phyloP scores from a whole-genome alignment of 2,113 vertebrate genomes.

The Jacana jacana region DNA sequence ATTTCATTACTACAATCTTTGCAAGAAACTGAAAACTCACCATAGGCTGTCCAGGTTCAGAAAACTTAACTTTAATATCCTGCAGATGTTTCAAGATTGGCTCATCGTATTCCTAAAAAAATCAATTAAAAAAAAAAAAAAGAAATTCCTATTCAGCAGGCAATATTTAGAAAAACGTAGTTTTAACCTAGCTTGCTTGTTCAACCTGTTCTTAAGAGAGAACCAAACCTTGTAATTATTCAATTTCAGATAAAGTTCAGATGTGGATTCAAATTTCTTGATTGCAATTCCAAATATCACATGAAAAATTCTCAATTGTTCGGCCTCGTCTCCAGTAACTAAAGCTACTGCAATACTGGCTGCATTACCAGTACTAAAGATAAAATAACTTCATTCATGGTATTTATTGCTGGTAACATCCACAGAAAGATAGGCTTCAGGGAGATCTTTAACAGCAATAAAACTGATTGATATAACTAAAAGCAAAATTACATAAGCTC shows the following conservation, averaged over 20 bases:
- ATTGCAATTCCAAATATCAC: background rate
- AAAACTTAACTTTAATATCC: conserved; percentile 97
- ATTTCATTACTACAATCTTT: background rate
- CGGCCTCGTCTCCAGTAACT: background rate
- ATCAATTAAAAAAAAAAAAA: background rate
- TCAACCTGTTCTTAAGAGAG: background rate
- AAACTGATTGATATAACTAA: background rate
- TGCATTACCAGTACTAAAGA: background rate
- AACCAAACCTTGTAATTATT: background rate
- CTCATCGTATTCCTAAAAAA: conserved; percentile 90
- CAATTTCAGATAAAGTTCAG: background rate
- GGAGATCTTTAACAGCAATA: background rate
- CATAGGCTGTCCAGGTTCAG: conserved; percentile 93
- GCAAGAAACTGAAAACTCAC: conserved; percentile 73
- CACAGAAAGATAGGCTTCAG: background rate
- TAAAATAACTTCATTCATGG: background rate
- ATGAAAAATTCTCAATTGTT: background rate
- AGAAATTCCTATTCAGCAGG: background rate
- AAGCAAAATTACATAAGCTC: background rate
- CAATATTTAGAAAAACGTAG: background rate
- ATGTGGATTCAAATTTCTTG: background rate
- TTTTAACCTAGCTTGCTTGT: background rate
- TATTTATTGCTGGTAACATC: background rate
- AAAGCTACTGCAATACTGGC: background rate
- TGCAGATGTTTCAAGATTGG: conserved; percentile 95